A percentile compares a stretch with the other conserved stretches of the same genome.
These are phyloP conservation scores for Tretioscincus oriximinensis DNA, from an alignment of 2,113 vertebrate species.

Conservation along the genomic window DNA sequence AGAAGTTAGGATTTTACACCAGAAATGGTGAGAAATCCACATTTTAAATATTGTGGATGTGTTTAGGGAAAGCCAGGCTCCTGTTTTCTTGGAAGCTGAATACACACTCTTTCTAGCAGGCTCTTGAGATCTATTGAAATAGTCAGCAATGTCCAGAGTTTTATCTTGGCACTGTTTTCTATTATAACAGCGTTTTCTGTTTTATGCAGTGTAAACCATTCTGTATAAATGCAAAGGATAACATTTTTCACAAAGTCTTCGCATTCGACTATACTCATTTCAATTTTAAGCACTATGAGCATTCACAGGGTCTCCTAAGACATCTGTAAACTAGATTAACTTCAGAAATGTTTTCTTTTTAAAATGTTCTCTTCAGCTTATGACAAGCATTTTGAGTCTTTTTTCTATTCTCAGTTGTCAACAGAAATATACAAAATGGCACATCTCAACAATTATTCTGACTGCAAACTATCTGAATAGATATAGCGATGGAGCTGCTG, in stretches of 20 bases:
- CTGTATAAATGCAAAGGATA: neutral
- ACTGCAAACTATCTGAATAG: slow-evolving; percentile 2
- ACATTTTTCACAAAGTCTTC: neutral
- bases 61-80: no score
- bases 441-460: slow-evolving; percentile 32
- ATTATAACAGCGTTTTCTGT: no score
- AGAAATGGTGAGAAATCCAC: no score
- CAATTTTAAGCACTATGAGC: neutral
- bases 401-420: slow-evolving; percentile 17
- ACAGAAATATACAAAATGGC: slow-evolving; percentile 38
- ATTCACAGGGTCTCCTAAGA: neutral
- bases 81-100: no score
- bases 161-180: no score
- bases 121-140: no score
- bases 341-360: slow-evolving; percentile 10
- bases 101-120: no score
- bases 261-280: neutral
- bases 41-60: no score
- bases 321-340: slow-evolving; percentile 10
- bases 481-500: rapidly evolving
- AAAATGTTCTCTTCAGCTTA: neutral
- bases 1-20: no score
- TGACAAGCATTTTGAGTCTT: neutral
- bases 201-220: no score
- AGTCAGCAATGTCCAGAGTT: no score